A percentile compares a stretch with the other conserved stretches of the same genome.
These are phyloP conservation scores for Drosophila insularis DNA, from an alignment of 1,140 invertebrate species.

Conservation along the genomic window DNA sequence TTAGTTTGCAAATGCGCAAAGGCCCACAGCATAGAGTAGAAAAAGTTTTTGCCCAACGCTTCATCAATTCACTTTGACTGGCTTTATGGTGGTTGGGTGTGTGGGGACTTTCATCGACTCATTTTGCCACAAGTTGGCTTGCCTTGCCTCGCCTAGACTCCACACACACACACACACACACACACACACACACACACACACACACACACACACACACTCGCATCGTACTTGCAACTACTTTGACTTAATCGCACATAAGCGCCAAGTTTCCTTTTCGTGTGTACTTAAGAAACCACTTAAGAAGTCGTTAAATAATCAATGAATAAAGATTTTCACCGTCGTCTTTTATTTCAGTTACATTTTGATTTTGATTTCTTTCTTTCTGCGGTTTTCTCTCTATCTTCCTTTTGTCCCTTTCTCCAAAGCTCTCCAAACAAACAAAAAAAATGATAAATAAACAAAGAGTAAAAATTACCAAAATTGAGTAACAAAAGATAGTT, in stretches of 20 bases:
- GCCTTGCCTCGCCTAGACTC: constrained; percentile 40
- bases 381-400: constrained; percentile 27
- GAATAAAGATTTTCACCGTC: constrained; percentile 70
- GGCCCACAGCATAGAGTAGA: constrained; percentile 24
- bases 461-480: too few relatives aligned
- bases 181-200: constrained; percentile 41
- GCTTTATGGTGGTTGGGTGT: constrained; percentile 24
- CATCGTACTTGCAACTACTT: constrained; percentile 51
- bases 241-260: constrained; percentile 79
- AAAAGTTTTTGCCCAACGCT: constrained; percentile 66
- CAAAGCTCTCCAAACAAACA: too few relatives aligned
- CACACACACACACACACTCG: constrained; percentile 12
- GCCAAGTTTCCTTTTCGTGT: constrained; percentile 74
- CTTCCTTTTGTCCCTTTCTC: too few relatives aligned
- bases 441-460: too few relatives aligned
- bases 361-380: constrained; percentile 12
- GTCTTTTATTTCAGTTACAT: constrained; percentile 3
- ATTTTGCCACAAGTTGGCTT: constrained; percentile 27
- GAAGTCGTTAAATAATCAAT: constrained; percentile 82
- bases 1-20: constrained; percentile 52
- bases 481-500: too few relatives aligned
- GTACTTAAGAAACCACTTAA: constrained; percentile 82
- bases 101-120: background rate
- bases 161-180: constrained; percentile 30
- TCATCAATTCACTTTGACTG: constrained; percentile 79